Conservation (phyloP, 2,888 invertebrate genomes). For the Argyresthia goedartella region DNA sequence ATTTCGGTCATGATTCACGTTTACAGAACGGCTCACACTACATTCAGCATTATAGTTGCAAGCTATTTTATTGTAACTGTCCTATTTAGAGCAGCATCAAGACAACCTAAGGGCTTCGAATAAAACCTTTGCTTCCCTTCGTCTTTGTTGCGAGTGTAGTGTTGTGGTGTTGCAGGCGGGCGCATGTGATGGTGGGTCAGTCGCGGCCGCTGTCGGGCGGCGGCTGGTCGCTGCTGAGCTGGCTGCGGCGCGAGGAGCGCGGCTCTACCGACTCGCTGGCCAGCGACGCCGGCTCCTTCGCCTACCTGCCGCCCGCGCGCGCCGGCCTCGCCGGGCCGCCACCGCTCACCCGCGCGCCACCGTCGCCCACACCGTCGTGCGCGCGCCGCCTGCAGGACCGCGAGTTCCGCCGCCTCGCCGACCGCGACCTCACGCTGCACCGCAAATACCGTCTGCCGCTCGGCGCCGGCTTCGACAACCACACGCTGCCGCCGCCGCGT, state of each 20-base stretch:
- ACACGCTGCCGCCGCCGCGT: conserved; percentile 22
- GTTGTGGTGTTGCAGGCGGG: too few relatives aligned
- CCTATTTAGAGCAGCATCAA: too few relatives aligned
- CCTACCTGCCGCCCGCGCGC: conserved; percentile 75
- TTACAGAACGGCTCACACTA: too few relatives aligned
- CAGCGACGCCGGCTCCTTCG: conserved; percentile 80
- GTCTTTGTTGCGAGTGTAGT: too few relatives aligned
- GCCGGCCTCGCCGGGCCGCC: conserved; percentile 64
- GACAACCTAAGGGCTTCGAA: too few relatives aligned
- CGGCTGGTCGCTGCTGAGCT: conserved; percentile 80
- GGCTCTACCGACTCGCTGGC: conserved; percentile 79
- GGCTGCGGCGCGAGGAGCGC: conserved; percentile 76
- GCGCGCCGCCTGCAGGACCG: conserved; percentile 74
- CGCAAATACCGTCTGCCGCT: conserved; percentile 73
- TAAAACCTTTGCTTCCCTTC: too few relatives aligned
- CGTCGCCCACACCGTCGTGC: conserved; percentile 73
- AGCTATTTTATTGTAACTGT: too few relatives aligned
- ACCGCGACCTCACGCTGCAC: conserved; percentile 73
- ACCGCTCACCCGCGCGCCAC: conserved; percentile 52
- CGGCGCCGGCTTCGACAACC: conserved; percentile 21
- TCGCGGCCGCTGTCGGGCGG: conserved; percentile 59
- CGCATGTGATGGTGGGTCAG: conserved; percentile 18
- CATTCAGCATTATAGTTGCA: too few relatives aligned
- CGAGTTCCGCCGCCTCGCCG: conserved; percentile 68
- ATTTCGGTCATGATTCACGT: too few relatives aligned